Evolutionary conservation across 1,140 invertebrate species (phyloP).

Genomic region (Sycophaga agraensis): DNA sequence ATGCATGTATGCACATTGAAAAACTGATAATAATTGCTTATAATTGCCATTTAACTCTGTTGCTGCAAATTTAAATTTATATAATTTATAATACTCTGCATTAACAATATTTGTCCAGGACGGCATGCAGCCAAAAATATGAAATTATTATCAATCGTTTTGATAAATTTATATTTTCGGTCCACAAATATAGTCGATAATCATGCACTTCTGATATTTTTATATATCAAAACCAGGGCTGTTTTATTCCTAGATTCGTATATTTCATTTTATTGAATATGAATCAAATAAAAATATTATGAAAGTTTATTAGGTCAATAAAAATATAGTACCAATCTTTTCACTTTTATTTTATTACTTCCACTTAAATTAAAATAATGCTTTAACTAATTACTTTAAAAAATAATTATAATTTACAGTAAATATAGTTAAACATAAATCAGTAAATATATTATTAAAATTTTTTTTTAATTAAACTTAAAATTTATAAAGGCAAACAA

Average conservation of each 20-base stretch:
- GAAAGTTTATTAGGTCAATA: conserved; percentile 14
- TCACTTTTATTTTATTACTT: not conserved
- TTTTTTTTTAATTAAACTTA: not conserved
- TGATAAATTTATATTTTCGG: conserved; percentile 30
- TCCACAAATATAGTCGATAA: conserved; percentile 28
- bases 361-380: too few relatives aligned
- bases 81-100: conserved; percentile 32
- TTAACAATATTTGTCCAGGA: conserved; percentile 31
- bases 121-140: conserved; percentile 32
- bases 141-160: conserved; percentile 29
- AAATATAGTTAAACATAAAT: not conserved
- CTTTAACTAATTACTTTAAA: not conserved
- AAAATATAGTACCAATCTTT: not conserved
- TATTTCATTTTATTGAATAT: too few relatives aligned
- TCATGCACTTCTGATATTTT: conserved; percentile 15
- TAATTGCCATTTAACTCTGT: conserved; percentile 25
- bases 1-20: conserved; percentile 22
- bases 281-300: conserved; percentile 29
- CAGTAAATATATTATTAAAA: not conserved
- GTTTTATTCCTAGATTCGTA: too few relatives aligned
- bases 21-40: conserved; percentile 29
- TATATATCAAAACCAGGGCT: conserved; percentile 24
- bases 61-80: conserved; percentile 31
- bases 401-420: not conserved
- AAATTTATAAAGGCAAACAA: not conserved